Base-by-base conservation (phyloP, 1,140 invertebrate species). In the Rhizoglyphus robini region DNA sequence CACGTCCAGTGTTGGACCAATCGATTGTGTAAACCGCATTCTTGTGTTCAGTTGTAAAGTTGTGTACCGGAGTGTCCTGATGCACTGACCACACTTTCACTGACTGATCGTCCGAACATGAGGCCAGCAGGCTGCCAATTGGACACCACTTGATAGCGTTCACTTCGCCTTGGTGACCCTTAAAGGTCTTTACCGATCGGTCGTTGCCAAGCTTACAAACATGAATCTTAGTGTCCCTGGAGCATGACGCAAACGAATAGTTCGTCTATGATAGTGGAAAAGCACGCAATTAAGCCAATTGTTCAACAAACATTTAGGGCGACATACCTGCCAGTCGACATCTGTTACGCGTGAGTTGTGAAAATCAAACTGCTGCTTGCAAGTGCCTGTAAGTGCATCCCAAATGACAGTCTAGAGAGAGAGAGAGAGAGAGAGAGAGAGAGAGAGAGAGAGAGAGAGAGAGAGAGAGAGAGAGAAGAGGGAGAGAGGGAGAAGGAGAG, bases 21-120 rank as follows among this genome's bases (percentile, higher is more conserved):
- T 98, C 97, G 67, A 99, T 99, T 8, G 95, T 99, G 73, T 99
- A 99, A 69, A 99, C 98, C 81, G 99, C 96, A 80, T 99, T 99
- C 68, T n/a, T n/a, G n/a, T 84, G 91, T 76, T 98, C 95, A 36
- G 94, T 95, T 81, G 96, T 90, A 20, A 98, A 79, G 78, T 99
- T 91, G 77, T 98, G 94, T 13, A 97, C 89, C 79, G 91, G 96
- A 0, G 82, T 87, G 72, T 96, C 93, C 72, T 95, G 88, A 70
- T 92, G 92, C 92, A 98, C 96, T 32, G 65, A 65, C 54, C 69
- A 68, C 73, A 82, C 79, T 72, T 98, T 98, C 4, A 99, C 77
- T 30, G 94, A 97, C 94, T 96, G 97, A 74, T 99, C 96, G 77
- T 98, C 96, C 0, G 94, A 98, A 79, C 96, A 99, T 23, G 94